Conservation (phyloP, 2,113 vertebrate genomes). For the Hippopotamus amphibius region DNA sequence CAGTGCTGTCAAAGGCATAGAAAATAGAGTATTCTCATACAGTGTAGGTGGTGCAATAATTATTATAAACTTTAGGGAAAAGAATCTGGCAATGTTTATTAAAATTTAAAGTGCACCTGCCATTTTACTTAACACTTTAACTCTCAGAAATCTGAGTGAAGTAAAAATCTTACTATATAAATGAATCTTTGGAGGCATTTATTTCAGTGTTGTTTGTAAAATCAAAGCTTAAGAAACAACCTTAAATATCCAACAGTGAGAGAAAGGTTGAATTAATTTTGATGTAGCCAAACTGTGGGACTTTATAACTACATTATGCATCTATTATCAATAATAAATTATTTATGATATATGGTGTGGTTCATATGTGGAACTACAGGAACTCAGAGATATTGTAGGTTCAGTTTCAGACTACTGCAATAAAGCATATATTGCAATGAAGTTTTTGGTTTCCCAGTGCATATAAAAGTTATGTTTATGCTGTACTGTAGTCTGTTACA, state of each 20-base stretch:
- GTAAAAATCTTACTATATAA: background rate
- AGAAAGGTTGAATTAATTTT: background rate
- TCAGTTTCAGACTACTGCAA: background rate
- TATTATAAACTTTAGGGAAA: background rate
- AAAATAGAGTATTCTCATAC: background rate
- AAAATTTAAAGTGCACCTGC: background rate
- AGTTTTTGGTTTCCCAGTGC: background rate
- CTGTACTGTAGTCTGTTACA: background rate
- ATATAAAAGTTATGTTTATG: background rate
- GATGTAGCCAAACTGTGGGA: background rate
- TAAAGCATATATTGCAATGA: background rate
- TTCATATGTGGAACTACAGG: background rate
- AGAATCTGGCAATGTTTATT: background rate
- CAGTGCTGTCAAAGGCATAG: background rate
- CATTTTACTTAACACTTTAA: background rate
- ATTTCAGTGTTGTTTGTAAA: background rate
- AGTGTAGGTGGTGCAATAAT: background rate
- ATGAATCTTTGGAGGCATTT: background rate
- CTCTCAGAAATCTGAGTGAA: background rate
- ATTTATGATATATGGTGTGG: background rate
- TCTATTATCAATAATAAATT: background rate
- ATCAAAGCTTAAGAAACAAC: background rate
- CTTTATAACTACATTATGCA: background rate
- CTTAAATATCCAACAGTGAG: background rate
- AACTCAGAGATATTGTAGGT: background rate